Evolutionary conservation across 2,797 vertebrate genomes (phyloP), one percentile per base, ranked within the genome.

Genomic region (Thripadectes ignobilis): DNA sequence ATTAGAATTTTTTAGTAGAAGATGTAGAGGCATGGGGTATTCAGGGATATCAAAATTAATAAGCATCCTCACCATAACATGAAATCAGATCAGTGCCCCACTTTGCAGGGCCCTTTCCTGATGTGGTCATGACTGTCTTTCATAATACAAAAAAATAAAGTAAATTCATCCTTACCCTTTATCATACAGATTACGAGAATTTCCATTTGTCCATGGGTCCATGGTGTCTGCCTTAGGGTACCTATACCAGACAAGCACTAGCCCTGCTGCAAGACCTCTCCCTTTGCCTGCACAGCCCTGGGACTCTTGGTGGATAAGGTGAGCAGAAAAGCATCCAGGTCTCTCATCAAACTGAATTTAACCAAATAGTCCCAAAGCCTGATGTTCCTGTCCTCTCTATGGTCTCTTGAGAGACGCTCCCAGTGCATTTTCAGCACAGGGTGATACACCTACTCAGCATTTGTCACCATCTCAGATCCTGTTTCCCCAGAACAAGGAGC

Each of bases 281-380:
- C 20, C 21, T 49, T 45, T n/a, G 7, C 12, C 46, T 32, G 16
- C 7, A 5, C n/a, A 69, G 18, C 29, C 29, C 38, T 6, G 12
- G n/a, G 24, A 21, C 0, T 9, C 29, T n/a, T 2, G 0, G n/a
- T 16, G 41, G 11, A 4, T 34, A 75, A 67, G 7, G 9, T 0
- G 0, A 73, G 27, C 12, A 69, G 45, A 86, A 92, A 88, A 84
- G 7, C 10, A 27, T 65, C 79, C 52, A 67, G 32, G 6, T 18
- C 41, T 45, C n/a, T 59, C 36, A 12, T 23, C 12, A 57, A 32
- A n/a, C 2, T 30, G 30, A 75, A 36, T 84, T 72, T 43, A 85
- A 15, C 26, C 58, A 55, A 75, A 43, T 12, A n/a, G 21, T 8
- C 43, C 29, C 51, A 41, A 74, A 36, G 9, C 10, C 34, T 84